A percentile compares a stretch with the other conserved stretches of the same genome.
Evolutionary conservation across 2,888 invertebrate genomes (phyloP).

Genomic region (Drosophila melanocephala): DNA sequence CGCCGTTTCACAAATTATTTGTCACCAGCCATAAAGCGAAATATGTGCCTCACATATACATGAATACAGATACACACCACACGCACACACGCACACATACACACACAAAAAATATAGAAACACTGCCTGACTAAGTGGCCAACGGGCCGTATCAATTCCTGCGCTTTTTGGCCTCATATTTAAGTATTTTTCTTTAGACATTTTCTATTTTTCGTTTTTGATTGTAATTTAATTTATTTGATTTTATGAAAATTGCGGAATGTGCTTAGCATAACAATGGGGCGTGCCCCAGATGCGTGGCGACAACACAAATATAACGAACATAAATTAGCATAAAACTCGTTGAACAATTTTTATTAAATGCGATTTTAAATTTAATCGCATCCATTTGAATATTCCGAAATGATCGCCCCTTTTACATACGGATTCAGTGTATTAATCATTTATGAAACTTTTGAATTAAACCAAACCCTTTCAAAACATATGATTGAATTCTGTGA

Average conservation of each 20-base stretch:
- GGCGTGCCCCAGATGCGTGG: conserved; percentile 43
- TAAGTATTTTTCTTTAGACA: conserved; percentile 41
- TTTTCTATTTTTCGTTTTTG: conserved; percentile 44
- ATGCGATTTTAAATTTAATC: conserved; percentile 55
- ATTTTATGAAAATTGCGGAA: conserved; percentile 53
- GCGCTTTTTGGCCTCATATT: conserved; percentile 67
- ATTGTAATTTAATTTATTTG: conserved; percentile 70
- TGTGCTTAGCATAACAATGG: conserved; percentile 39
- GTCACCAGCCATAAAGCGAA: conserved; percentile 78
- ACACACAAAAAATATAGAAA: conserved; percentile 7
- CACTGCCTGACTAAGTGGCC: conserved; percentile 67
- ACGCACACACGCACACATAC: conserved; percentile 7
- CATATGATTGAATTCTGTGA: conserved; percentile 3
- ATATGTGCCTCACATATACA: conserved; percentile 51
- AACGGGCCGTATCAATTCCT: conserved; percentile 78
- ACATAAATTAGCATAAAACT: conserved; percentile 74
- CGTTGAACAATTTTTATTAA: conserved; percentile 71
- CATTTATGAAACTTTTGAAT: conserved; percentile 5
- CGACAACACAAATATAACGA: conserved; percentile 50
- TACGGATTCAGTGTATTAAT: conserved; percentile 12
- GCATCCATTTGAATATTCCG: conserved; percentile 21
- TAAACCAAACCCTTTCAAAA: neutral
- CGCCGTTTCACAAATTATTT: conserved; percentile 80
- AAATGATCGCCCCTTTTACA: neutral
- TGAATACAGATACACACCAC: conserved; percentile 20